Conservation (phyloP, 2,888 invertebrate genomes). For the Argyresthia goedartella region DNA sequence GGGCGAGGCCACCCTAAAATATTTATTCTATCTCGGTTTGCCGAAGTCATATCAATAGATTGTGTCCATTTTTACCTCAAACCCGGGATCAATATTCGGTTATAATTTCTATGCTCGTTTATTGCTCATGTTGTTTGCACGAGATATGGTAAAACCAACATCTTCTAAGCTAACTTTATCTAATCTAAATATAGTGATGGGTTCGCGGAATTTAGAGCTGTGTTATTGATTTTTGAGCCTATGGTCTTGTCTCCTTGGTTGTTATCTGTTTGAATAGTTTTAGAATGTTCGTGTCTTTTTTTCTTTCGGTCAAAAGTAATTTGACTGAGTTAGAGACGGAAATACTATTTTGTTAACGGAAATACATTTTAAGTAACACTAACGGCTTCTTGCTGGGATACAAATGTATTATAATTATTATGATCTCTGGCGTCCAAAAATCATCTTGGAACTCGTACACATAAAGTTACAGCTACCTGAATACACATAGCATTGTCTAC, state of each 20-base stretch:
- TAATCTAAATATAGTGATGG: slow-evolving; percentile 36
- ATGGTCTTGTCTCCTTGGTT: slow-evolving; percentile 26
- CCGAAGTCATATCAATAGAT: slow-evolving; percentile 67
- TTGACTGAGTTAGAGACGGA: too few relatives aligned
- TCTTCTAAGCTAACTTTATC: slow-evolving; percentile 54
- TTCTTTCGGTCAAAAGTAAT: not conserved
- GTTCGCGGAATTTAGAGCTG: slow-evolving; percentile 55
- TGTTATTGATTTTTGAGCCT: slow-evolving; percentile 48
- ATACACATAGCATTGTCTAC: slow-evolving; percentile 4
- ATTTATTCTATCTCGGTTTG: slow-evolving; percentile 70
- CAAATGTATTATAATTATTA: too few relatives aligned
- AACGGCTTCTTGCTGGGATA: too few relatives aligned
- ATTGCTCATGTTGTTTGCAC: slow-evolving; percentile 42
- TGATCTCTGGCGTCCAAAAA: not conserved
- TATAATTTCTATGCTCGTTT: slow-evolving; percentile 56
- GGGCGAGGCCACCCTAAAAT: slow-evolving; percentile 69
- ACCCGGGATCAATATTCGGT: slow-evolving; percentile 56
- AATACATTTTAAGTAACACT: too few relatives aligned
- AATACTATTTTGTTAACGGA: too few relatives aligned
- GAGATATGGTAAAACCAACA: slow-evolving; percentile 60
- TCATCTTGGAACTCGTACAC: not conserved
- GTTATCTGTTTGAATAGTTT: slow-evolving; percentile 35
- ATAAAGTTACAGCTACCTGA: slow-evolving; percentile 3
- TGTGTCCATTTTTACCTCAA: slow-evolving; percentile 60
- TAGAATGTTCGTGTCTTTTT: slow-evolving; percentile 9